Evolutionary conservation across 2,113 vertebrate genomes (phyloP).

Genomic region (Eublepharis macularius): DNA sequence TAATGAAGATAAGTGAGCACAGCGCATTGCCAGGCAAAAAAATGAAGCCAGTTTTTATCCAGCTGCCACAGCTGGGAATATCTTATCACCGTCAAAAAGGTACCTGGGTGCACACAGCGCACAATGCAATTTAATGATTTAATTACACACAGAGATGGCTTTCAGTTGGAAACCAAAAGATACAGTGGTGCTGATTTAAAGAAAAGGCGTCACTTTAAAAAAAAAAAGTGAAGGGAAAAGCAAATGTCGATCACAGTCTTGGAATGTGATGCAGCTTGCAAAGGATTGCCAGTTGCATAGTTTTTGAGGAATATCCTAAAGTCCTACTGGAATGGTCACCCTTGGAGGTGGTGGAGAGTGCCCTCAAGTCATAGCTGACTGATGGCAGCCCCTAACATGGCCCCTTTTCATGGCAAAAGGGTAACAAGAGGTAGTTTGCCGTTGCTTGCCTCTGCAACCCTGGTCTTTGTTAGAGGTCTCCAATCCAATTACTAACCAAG

Average conservation of each 20-base stretch:
- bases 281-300: not conserved
- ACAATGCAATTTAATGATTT: constrained; percentile 32
- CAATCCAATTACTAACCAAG: no score
- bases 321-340: not conserved
- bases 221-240: constrained; percentile 2
- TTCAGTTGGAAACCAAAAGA: constrained; percentile 31
- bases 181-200: not conserved
- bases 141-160: constrained; percentile 28
- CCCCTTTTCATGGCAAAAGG: no score
- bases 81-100: constrained; percentile 19
- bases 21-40: not conserved
- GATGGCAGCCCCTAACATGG: no score
- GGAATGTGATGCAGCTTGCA: not conserved
- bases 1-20: constrained; percentile 26
- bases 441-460: no score
- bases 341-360: no score
- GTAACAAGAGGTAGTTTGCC: no score
- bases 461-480: no score
- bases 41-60: constrained; percentile 16
- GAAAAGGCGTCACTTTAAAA: constrained; percentile 13
- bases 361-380: no score
- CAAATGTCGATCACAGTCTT: constrained; percentile 25
- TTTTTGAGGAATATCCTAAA: not conserved
- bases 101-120: not conserved
- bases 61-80: not conserved